Percentiles rank a stretch among this genome's conserved stretches.
Conservation (phyloP, 2,113 vertebrate genomes). For the Nettapus auritus region DNA sequence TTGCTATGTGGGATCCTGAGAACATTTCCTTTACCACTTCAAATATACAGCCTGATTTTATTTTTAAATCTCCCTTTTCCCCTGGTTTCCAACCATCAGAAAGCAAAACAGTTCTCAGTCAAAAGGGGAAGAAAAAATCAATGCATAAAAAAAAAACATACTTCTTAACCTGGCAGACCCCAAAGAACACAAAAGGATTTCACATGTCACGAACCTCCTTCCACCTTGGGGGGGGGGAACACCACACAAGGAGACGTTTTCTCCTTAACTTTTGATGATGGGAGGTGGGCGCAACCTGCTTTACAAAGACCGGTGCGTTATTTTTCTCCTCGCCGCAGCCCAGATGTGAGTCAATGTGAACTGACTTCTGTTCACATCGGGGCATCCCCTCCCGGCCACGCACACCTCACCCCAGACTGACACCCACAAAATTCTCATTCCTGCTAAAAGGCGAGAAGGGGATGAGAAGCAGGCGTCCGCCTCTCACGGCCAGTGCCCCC, state of each 20-base stretch:
- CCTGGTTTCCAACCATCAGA: neutral
- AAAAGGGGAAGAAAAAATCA: neutral
- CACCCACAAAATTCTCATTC: neutral
- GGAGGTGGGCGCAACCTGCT: neutral
- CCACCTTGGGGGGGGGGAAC: neutral
- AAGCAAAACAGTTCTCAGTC: neutral
- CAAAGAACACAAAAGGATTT: neutral
- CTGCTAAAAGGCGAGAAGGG: accelerated
- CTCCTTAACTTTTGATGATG: neutral
- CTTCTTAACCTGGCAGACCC: neutral
- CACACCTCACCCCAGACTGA: neutral
- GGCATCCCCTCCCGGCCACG: neutral
- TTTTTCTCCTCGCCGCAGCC: neutral
- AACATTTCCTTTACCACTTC: conserved; percentile 51
- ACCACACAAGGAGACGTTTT: neutral
- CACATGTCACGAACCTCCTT: neutral
- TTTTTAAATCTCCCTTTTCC: conserved; percentile 47
- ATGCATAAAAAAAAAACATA: neutral
- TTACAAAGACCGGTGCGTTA: neutral
- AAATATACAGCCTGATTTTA: conserved; percentile 13
- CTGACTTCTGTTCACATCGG: accelerated
- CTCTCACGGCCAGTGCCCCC: neutral
- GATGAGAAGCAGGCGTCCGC: neutral
- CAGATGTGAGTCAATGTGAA: neutral
- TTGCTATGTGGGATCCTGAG: conserved; percentile 54